Base-by-base conservation (phyloP, 2,888 invertebrate genomes). In the Pogonocherus hispidulus region DNA sequence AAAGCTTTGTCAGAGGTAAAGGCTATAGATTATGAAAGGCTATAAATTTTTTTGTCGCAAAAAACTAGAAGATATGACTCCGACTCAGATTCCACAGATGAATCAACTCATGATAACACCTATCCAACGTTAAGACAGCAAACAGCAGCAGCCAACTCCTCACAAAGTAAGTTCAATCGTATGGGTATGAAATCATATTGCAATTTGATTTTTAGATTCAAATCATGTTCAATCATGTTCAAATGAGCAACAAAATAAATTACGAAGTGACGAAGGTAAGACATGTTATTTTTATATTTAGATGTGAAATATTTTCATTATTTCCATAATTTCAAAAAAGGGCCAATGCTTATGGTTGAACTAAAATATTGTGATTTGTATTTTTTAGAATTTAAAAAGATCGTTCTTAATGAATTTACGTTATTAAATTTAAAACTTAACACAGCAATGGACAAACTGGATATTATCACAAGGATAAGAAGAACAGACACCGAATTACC, bases 371-470 rank as follows among this genome's bases (percentile, higher is more conserved):
- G n/a, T n/a, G n/a, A n/a, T n/a, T n/a, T 18, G 19, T 46, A 18
- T 19, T 1, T 46, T 46, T 46, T 46, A 46, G 46, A 46, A 18
- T 46, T 46, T 46, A 46, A 46, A 46, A 18, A 18, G 19, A 46
- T 19, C 6, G 6, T 46, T 3, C 19, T 46, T 18, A 46, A 8
- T 46, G 46, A 46, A 19, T 18, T 46, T 9, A 46, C 18, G 14
- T 46, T 46, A 19, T 19, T 46, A 19, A 46, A 46, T 8, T 46
- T 46, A 18, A 46, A 46, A n/a, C n/a, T n/a, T n/a, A 46, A 46
- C 18, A 46, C 46, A 4, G 46, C 19, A 4, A 18, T 46, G 11
- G 46, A 46, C 1, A 46, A 11, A 8, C 1, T 46, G 14, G 46
- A 46, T 8, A 5, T 18, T 2, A 18, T 46, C 14, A 19, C 8